phyloP scores from a whole-genome alignment of 1,140 invertebrate genomes.

The Tetramorium simillimum region DNA sequence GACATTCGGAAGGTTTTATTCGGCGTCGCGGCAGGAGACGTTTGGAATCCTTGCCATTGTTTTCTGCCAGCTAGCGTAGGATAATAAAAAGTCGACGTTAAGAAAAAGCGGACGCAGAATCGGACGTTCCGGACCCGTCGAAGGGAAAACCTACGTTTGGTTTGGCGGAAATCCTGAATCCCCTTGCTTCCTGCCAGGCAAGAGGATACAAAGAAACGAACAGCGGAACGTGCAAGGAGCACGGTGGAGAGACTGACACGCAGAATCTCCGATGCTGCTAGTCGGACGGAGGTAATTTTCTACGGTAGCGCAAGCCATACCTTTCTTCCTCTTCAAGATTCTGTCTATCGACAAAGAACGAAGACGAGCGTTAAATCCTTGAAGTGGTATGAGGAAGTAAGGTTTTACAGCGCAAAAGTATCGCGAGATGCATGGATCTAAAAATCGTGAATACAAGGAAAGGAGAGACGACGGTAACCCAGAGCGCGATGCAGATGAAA shows the following conservation, averaged over 20 bases:
- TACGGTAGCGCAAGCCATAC: conserved; percentile 44
- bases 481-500: neutral
- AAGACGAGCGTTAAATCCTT: conserved; percentile 31
- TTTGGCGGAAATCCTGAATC: conserved; percentile 54
- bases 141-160: conserved; percentile 49
- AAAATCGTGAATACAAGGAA: conserved; percentile 12
- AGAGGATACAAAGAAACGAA: conserved; percentile 43
- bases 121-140: conserved; percentile 38
- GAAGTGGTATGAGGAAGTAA: conserved; percentile 1
- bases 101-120: conserved; percentile 47
- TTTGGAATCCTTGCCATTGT: conserved; percentile 28
- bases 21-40: conserved; percentile 6
- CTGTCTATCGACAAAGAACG: conserved; percentile 37
- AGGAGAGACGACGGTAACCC: neutral
- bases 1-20: neutral
- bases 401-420: neutral
- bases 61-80: conserved; percentile 3
- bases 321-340: conserved; percentile 32
- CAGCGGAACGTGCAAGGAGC: conserved; percentile 20
- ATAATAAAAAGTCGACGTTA: conserved; percentile 46
- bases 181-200: conserved; percentile 41
- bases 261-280: conserved; percentile 35
- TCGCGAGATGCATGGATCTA: conserved; percentile 1
- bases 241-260: conserved; percentile 47
- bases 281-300: conserved; percentile 63